phyloP scores from a whole-genome alignment of 2,113 vertebrate genomes.

The Rhinogobius similis region DNA sequence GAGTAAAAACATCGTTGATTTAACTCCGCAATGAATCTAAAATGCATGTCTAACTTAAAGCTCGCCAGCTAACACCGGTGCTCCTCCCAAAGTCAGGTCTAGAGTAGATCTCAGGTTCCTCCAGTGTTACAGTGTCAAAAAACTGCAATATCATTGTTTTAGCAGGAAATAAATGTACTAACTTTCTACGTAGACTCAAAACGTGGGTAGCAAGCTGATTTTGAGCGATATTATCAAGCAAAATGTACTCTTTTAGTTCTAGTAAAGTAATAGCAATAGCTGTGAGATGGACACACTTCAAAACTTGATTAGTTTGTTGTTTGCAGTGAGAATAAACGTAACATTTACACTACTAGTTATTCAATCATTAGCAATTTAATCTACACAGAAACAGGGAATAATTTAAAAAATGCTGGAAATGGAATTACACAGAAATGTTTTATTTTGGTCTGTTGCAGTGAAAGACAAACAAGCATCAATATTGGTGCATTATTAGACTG shows the following conservation, averaged over 20 bases:
- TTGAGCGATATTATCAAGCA: neutral
- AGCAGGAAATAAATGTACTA: slow-evolving; percentile 3
- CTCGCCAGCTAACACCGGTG: slow-evolving; percentile 42
- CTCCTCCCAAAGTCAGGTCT: slow-evolving; percentile 34
- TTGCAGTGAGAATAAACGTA: neutral
- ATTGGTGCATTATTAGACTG: slow-evolving; percentile 23
- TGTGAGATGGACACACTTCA: neutral
- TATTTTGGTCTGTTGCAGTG: slow-evolving; percentile 22
- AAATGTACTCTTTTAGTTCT: neutral
- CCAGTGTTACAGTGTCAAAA: slow-evolving; percentile 30
- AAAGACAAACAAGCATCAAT: slow-evolving; percentile 17
- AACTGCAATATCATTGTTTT: slow-evolving; percentile 4
- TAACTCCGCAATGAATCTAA: neutral
- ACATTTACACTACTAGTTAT: neutral
- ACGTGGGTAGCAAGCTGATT: too few relatives aligned
- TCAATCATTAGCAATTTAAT: neutral
- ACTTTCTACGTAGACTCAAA: neutral
- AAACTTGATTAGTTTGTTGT: neutral
- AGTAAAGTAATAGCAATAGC: neutral
- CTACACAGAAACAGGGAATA: slow-evolving; percentile 3
- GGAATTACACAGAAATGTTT: slow-evolving; percentile 30
- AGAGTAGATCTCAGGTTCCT: slow-evolving; percentile 59
- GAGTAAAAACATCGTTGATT: neutral
- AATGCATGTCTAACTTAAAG: slow-evolving; percentile 6
- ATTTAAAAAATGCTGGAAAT: slow-evolving; percentile 29